Base-by-base conservation (phyloP, 2,113 vertebrate species). In the Peromyscus californicus region DNA sequence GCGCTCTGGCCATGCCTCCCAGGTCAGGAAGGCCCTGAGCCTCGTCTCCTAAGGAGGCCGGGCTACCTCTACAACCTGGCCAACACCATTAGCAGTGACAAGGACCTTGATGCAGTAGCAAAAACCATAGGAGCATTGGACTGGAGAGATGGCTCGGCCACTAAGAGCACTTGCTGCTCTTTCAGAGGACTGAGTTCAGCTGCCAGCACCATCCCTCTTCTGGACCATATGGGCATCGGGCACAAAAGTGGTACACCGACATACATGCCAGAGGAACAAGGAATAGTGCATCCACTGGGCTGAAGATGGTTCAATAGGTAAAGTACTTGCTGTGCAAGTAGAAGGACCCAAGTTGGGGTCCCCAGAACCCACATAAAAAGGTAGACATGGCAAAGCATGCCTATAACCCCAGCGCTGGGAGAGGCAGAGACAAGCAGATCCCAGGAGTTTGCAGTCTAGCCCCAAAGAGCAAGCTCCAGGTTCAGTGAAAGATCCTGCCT, bases 61-160 rank as follows among this genome's bases (percentile, higher is more conserved):
- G 74, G 72, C 63, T 78, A 42, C 80, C 80, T 88, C 74, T 72
- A 48, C 36, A 29, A 57, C 63, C 65, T 92, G 72, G 22, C 29
- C 22, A 3, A 0, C 36, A 80, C 89, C 31, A 36, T 89, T 42
- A 70, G 48, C 17, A 42, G 95, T 82, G 95, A 95, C 59, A 61
- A 91, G 16, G 76, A 91, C 45, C 45, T 95, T 93, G 63, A 92
- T 91, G 93, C 75, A 79, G 85, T 96, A 89, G 94, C 45, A 63
- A 61, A 98, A 97, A 93, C 94, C 76, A 65, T 92, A 98, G 96
- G 97, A 90, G 95, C 94, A 94, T 94, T 12, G 48, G 21, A 36
- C 48, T 26, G 21, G 65, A 48, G 48, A 88, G 45, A 24, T 13
- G 7, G 26, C 10, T 67, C 9, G 5, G 82, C 39, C 59, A 12